phyloP scores from a whole-genome alignment of 2,113 vertebrate genomes.

The Myiozetetes cayanensis region DNA sequence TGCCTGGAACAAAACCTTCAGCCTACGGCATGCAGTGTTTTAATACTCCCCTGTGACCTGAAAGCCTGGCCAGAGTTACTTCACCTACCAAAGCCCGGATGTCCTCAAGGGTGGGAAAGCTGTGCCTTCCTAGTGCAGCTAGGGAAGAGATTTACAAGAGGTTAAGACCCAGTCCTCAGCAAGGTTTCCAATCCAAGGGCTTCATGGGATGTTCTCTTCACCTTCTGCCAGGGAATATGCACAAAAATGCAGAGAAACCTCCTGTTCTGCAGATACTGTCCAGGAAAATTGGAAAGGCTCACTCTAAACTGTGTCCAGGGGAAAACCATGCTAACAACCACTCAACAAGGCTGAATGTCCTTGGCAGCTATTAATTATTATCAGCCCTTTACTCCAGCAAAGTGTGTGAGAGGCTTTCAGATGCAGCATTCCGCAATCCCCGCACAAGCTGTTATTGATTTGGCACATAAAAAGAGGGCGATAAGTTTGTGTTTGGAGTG shows the following conservation, averaged over 20 bases:
- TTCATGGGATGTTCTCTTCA: background rate
- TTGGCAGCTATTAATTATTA: conserved; percentile 60
- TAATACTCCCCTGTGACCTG: background rate
- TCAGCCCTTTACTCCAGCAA: conserved; percentile 17
- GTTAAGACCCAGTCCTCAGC: background rate
- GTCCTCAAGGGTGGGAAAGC: background rate
- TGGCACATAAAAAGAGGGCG: background rate
- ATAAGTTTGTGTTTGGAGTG: conserved; percentile 44
- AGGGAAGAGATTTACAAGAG: background rate
- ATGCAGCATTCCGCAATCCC: background rate
- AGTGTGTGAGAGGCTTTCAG: conserved; percentile 31
- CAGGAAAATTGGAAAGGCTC: conserved; percentile 25
- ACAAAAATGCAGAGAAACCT: background rate
- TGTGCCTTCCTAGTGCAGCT: background rate
- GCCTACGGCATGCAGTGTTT: background rate
- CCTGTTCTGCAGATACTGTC: background rate
- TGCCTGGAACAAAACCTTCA: conserved; percentile 30
- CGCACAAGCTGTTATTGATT: conserved; percentile 38
- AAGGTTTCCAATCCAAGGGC: background rate
- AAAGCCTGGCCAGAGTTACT: background rate
- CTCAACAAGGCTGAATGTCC: conserved; percentile 25
- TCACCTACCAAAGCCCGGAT: background rate
- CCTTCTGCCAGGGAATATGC: background rate
- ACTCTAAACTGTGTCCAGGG: background rate
- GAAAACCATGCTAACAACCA: conserved; percentile 20